A percentile compares a stretch with the other conserved stretches of the same genome.
Evolutionary conservation across 2,113 vertebrate species (phyloP).

Genomic region (Pardalotus punctatus): DNA sequence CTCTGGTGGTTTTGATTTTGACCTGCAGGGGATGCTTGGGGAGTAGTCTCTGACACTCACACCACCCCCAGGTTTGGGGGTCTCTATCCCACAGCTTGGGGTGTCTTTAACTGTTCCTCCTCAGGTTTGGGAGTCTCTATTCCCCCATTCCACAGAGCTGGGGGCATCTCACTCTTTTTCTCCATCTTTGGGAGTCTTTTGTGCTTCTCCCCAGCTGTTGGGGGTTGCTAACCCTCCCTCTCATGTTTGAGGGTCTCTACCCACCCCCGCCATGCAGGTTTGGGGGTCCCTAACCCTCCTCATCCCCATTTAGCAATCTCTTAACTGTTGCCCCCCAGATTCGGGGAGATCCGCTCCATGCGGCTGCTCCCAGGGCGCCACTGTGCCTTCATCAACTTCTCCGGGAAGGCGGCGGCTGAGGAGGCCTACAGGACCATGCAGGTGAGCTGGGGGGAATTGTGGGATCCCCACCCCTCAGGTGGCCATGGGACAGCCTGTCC

Average conservation of each 20-base stretch:
- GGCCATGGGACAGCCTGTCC: accelerated
- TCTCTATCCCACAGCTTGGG: not conserved
- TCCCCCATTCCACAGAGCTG: not conserved
- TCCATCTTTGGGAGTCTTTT: not conserved
- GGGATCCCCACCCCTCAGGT: not conserved
- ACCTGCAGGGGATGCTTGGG: not conserved
- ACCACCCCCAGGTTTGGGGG: accelerated
- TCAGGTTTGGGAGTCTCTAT: too few relatives aligned
- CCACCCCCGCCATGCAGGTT: not conserved
- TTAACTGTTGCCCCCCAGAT: not conserved
- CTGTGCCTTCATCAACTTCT: slow-evolving; percentile 1
- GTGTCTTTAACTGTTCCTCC: not conserved
- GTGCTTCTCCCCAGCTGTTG: not conserved
- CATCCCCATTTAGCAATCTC: not conserved
- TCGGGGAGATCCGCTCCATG: not conserved
- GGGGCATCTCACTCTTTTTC: too few relatives aligned
- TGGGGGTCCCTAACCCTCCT: not conserved
- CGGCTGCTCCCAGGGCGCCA: not conserved
- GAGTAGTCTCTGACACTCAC: too few relatives aligned
- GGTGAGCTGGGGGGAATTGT: not conserved
- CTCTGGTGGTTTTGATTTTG: not conserved
- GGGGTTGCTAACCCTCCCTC: not conserved
- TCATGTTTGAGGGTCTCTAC: not conserved
- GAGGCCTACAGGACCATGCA: not conserved
- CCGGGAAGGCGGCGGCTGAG: not conserved